These are phyloP conservation scores for Cyanoliseus patagonus DNA, from an alignment of 2,113 vertebrate genomes.

Conservation along the genomic window DNA sequence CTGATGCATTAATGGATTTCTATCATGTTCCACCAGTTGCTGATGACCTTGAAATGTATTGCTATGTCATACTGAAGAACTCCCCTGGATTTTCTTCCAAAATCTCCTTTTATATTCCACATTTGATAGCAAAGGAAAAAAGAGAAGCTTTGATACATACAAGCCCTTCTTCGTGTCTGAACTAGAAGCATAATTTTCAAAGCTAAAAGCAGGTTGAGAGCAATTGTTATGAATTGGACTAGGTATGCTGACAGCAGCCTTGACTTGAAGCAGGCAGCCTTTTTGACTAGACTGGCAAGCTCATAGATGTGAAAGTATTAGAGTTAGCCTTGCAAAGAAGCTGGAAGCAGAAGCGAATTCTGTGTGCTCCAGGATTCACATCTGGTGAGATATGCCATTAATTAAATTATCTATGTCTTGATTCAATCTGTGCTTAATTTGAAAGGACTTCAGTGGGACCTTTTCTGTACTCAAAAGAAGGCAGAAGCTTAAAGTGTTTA, in stretches of 20 bases:
- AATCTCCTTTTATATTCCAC: not conserved
- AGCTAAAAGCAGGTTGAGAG: not conserved
- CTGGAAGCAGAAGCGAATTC: not conserved
- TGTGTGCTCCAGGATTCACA: not conserved
- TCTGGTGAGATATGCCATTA: not conserved
- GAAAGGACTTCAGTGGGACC: not conserved
- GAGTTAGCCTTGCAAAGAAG: not conserved
- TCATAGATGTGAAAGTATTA: not conserved
- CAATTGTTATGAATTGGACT: not conserved
- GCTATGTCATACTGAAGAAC: not conserved
- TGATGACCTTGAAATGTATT: not conserved
- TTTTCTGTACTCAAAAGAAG: not conserved
- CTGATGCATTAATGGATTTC: not conserved
- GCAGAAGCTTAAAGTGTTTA: not conserved
- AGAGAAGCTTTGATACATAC: not conserved
- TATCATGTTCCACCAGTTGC: not conserved
- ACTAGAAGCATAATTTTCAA: not conserved
- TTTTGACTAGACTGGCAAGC: fast-evolving
- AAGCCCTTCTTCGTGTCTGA: not conserved
- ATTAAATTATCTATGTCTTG: not conserved
- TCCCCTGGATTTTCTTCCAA: not conserved
- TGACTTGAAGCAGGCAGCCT: not conserved
- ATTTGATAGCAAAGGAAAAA: not conserved
- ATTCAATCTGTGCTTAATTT: not conserved
- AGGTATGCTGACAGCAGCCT: not conserved